Percentiles rank a stretch among this genome's conserved stretches.
phyloP scores from a whole-genome alignment of 2,888 invertebrate genomes.

The Athalia cordata region DNA sequence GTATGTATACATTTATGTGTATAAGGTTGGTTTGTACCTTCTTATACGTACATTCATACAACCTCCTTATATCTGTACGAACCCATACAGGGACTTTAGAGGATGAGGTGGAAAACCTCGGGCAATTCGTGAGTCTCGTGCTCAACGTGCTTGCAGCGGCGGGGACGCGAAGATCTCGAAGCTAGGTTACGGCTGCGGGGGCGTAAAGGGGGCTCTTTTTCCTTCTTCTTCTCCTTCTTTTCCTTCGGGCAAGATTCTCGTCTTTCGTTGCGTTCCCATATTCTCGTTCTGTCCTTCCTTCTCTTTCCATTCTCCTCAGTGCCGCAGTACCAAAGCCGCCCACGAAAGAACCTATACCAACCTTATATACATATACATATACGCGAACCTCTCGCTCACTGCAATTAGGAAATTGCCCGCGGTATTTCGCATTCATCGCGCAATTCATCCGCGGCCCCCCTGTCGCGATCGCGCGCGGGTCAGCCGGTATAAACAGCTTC shows the following conservation, averaged over 20 bases:
- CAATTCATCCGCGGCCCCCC: constrained; percentile 59
- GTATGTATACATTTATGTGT: background rate
- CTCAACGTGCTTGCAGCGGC: constrained; percentile 14
- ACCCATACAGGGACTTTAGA: background rate
- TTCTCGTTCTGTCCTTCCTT: background rate
- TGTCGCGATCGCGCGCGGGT: constrained; percentile 4
- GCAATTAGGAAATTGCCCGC: constrained; percentile 68
- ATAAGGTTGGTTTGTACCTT: constrained; percentile 4
- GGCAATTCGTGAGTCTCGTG: constrained; percentile 44
- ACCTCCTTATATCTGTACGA: background rate
- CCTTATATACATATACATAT: background rate
- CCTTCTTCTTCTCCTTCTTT: constrained; percentile 27
- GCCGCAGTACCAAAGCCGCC: constrained; percentile 4
- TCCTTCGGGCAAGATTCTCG: background rate
- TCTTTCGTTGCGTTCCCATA: background rate
- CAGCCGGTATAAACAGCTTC: too few species aligned
- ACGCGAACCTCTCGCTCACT: constrained; percentile 45
- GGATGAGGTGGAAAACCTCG: constrained; percentile 24
- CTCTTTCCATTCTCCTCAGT: background rate
- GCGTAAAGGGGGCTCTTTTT: constrained; percentile 27
- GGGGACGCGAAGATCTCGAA: constrained; percentile 20
- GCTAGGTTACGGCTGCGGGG: constrained; percentile 42
- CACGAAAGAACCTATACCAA: too few species aligned
- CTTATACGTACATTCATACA: background rate
- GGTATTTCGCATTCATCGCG: constrained; percentile 66